Evolutionary conservation across 2,888 invertebrate species (phyloP), one percentile per base, ranked within the genome.

Genomic region (Stegophylla sp.): DNA sequence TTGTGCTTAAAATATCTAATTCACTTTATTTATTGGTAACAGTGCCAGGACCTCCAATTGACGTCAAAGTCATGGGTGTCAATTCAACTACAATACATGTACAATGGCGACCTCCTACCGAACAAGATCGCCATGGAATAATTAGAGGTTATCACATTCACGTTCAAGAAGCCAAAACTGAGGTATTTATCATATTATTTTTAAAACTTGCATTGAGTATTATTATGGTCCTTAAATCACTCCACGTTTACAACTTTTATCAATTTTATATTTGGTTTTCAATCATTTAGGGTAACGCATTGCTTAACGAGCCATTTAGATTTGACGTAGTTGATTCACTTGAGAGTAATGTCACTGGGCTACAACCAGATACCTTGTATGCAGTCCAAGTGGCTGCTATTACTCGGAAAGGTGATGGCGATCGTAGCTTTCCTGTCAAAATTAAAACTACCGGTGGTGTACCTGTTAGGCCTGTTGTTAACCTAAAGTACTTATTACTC

Each of bases 11-110:
- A 10, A 69, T 43, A 26, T 76, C 56, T 76, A 76, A 76, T 13
- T 53, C 41, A 9, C 9, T n/a, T 17, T 64, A 20, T 48, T 41
- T 76, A 45, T 73, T 45, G 73, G 34, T 66, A 89, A 88, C 91
- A 98, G 98, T 99, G 90, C 98, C 98, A 85, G 97, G 97, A 84
- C 94, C 97, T 88, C 98, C 98, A 69, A 94, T 94, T 87, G 94
- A 95, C 86, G 96, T 99, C 83, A 92, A 93, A 87, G 94, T 93
- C 63, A 91, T 90, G 83, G 91, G 95, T 28, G 90, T 98, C 86
- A 98, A 98, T 89, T 98, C 98, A 1, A 97, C 98, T n/a, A 92
- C 97, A 53, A 92, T 98, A 84, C 93, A 93, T 87, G 96, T 98
- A 74, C 91, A 92, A 83, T 99, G 99, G 99, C 93, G 95, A 86